Base-by-base conservation (phyloP, 2,113 vertebrate genomes). In the Pandion haliaetus region DNA sequence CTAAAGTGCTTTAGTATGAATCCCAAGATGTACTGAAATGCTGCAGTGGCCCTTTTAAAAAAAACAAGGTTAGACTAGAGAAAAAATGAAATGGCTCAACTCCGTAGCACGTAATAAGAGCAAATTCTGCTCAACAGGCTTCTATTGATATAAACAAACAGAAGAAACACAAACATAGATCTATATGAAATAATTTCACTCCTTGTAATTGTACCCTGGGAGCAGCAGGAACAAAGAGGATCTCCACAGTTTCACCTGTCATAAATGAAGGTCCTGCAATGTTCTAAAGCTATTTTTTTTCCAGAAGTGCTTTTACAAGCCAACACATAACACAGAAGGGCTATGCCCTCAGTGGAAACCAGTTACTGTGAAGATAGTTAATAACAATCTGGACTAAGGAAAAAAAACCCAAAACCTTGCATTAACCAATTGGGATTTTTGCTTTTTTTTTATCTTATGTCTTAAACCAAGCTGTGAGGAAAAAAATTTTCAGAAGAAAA, bases 1-100 rank as follows among this genome's bases (percentile, higher is more conserved):
- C 61, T 78, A 59, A 96, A 95, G 79, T 90, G 82, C 85, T 86
- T 90, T 70, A n/a, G 61, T 77, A 80, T 58, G 95, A 97, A 96
- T 96, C 92, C 87, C 92, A 95, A 95, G 90, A 77, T 94, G 44
- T 82, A 70, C 59, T 70, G 83, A 92, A 95, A 94, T 49, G 57
- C 59, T 73, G 61, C 69, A 81, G 17, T 67, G 36, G 72, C 69
- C 66, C 34, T 82, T 70, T 93, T 65, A 14, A 84, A 89, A 66
- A 91, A 85, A 90, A 52, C 44, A 65, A 73, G 91, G 81, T 77
- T 90, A 92, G 36, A 72, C 32, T 28, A 82, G 62, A 76, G 82
- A 63, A 93, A 80, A 96, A 96, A 86, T 42, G 28, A 93, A 95
- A 96, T 62, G 17, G 42, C 34, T 94, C 81, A 59, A 40, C 65